These are phyloP conservation scores for Lasioglossum marginatum DNA, from an alignment of 2,888 invertebrate species.

Conservation along the genomic window DNA sequence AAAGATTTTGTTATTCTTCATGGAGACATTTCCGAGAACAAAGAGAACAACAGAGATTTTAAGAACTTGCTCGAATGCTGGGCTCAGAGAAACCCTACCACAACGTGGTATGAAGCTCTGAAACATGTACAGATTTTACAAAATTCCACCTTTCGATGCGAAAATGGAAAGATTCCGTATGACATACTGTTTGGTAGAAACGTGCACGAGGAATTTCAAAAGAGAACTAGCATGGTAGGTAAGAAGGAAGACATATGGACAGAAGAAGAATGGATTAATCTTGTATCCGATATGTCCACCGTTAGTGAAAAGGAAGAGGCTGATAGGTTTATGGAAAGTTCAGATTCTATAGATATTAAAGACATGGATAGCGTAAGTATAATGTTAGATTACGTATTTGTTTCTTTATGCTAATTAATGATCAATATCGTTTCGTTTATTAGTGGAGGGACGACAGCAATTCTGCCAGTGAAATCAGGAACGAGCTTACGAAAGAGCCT, in stretches of 20 bases:
- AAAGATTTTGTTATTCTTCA: conserved; percentile 71
- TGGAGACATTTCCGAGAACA: conserved; percentile 63
- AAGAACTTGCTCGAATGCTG: conserved; percentile 69
- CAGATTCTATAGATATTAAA: not conserved
- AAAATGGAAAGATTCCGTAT: conserved; percentile 71
- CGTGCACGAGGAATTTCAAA: conserved; percentile 64
- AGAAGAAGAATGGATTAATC: conserved; percentile 66
- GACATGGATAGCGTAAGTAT: conserved; percentile 48
- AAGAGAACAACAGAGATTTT: conserved; percentile 68
- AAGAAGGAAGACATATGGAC: conserved; percentile 49
- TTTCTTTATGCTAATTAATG: conserved; percentile 6
- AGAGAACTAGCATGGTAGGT: conserved; percentile 39
- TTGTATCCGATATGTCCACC: conserved; percentile 4
- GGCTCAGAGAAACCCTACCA: conserved; percentile 71
- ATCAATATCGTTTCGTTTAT: conserved; percentile 35
- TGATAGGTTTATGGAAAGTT: conserved; percentile 10
- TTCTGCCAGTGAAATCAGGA: conserved; percentile 13
- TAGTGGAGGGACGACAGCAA: conserved; percentile 47
- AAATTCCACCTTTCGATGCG: conserved; percentile 69
- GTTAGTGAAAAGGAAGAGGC: conserved; percentile 10
- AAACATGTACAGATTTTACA: conserved; percentile 74
- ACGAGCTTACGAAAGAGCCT: conserved; percentile 21
- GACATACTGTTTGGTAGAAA: conserved; percentile 72
- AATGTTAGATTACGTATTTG: conserved; percentile 12
- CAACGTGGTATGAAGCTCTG: conserved; percentile 73